A percentile compares a stretch with the other conserved stretches of the same genome.
These are phyloP conservation scores for Euura saliciscinereae DNA, from an alignment of 1,140 invertebrate species.

Conservation along the genomic window DNA sequence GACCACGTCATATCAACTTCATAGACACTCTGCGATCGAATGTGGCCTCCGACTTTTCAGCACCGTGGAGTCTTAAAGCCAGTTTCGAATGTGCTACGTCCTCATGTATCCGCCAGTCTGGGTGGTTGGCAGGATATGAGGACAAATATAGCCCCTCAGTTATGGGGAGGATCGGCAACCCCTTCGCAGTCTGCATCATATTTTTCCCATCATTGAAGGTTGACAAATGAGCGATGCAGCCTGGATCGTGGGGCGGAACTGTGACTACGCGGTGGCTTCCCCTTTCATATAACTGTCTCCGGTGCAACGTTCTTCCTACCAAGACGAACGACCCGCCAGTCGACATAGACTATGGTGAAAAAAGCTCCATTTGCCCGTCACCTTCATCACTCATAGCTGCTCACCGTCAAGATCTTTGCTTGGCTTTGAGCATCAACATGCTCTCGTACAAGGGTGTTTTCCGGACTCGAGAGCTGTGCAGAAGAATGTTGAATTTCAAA, in stretches of 20 bases:
- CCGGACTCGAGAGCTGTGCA: no score
- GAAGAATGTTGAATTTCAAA: no score
- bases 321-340: background rate
- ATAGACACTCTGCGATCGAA: background rate
- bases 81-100: no score
- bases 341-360: background rate
- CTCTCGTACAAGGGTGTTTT: no score
- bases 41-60: no score
- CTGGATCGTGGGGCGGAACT: background rate
- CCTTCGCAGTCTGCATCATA: background rate
- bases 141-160: background rate
- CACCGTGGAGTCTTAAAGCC: no score
- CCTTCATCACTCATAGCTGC: background rate
- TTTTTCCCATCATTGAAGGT: constrained; percentile 4
- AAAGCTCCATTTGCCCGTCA: background rate
- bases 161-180: background rate
- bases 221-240: constrained; percentile 3
- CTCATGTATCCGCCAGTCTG: no score
- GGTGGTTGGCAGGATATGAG: background rate
- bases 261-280: background rate
- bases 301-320: background rate
- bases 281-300: background rate
- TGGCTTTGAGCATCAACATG: background rate
- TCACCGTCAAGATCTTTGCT: background rate
- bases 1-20: background rate